Conservation (phyloP, 2,113 vertebrate genomes). For the Psittacara wagleri region DNA sequence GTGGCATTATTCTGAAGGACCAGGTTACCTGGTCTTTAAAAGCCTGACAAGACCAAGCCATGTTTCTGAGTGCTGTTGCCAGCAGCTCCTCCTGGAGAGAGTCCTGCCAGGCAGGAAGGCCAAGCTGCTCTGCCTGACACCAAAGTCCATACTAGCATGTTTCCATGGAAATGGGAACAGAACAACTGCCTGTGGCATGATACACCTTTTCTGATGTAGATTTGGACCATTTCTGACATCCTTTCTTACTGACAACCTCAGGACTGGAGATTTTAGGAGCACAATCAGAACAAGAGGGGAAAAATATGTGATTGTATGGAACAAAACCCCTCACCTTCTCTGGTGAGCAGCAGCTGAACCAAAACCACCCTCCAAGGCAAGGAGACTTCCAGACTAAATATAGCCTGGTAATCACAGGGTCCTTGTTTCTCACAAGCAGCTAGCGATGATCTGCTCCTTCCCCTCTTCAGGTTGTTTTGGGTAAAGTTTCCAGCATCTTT, state of each 20-base stretch:
- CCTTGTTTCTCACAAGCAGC: neutral
- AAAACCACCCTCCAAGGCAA: neutral
- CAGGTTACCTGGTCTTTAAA: neutral
- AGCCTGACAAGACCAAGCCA: neutral
- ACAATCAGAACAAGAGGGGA: neutral
- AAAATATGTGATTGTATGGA: neutral
- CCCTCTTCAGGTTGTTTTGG: neutral
- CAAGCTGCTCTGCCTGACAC: neutral
- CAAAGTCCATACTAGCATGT: neutral
- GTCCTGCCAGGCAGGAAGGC: neutral
- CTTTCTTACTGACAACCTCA: neutral
- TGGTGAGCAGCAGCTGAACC: neutral
- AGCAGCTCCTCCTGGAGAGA: neutral
- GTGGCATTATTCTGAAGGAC: neutral
- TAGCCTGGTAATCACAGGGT: neutral
- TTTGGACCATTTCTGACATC: neutral
- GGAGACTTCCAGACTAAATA: neutral
- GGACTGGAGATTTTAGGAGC: neutral
- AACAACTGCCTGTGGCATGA: neutral
- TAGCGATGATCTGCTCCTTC: neutral
- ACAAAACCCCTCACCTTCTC: neutral
- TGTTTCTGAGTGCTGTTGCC: neutral
- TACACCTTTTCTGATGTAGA: neutral
- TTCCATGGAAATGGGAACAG: conserved; percentile 58
- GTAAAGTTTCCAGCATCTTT: neutral